Percentiles rank a stretch among this genome's conserved stretches.
Evolutionary conservation across 2,113 vertebrate species (phyloP).

Genomic region (Archocentrus centrarchus): DNA sequence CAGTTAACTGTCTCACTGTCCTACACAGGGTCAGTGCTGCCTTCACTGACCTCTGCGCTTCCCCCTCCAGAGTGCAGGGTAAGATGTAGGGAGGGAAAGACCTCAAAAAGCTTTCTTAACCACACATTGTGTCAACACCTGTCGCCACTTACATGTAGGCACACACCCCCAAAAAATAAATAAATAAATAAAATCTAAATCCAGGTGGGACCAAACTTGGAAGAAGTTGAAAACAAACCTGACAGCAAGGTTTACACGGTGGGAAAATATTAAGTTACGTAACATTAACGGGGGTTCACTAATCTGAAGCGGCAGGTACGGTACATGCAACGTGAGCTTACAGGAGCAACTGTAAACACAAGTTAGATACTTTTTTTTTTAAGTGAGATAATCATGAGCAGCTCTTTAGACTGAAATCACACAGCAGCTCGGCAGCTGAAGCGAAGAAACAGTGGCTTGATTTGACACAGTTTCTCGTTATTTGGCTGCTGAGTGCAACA

Average conservation of each 20-base stretch:
- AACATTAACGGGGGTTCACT: conserved; percentile 34
- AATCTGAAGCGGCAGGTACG: conserved; percentile 32
- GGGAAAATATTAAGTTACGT: conserved; percentile 57
- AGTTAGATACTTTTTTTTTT: neutral
- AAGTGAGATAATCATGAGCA: neutral
- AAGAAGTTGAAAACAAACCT: neutral
- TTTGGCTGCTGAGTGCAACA: conserved; percentile 60
- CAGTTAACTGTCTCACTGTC: neutral
- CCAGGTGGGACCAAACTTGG: neutral
- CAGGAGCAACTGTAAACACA: neutral
- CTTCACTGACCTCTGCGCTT: conserved; percentile 8
- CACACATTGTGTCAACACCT: neutral
- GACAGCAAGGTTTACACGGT: conserved; percentile 34
- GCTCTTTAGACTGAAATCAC: neutral
- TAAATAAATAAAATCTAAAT: neutral
- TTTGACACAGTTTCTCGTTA: conserved; percentile 45
- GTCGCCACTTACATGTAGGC: neutral
- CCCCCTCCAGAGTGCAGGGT: conserved; percentile 17
- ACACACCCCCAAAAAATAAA: neutral
- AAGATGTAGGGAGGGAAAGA: conserved; percentile 21
- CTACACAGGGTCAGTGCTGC: neutral
- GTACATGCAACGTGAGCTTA: neutral
- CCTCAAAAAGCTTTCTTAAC: conserved; percentile 6
- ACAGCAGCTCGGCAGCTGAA: neutral
- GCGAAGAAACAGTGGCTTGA: neutral